Conservation (phyloP, 2,113 vertebrate species). For the Todiramphus saurophagus region DNA sequence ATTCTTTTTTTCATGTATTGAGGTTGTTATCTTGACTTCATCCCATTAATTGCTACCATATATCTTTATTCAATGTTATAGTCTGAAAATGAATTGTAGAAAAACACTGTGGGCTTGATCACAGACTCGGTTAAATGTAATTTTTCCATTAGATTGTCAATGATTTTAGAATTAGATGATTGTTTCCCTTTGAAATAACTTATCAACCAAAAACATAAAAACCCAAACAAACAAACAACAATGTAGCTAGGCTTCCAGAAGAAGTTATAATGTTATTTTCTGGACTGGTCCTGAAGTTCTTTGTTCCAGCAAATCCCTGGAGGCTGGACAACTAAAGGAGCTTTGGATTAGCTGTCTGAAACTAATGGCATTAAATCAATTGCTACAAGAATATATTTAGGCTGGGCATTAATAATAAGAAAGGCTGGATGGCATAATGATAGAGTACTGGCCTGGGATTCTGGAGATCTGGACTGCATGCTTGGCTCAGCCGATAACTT, state of each 20-base stretch:
- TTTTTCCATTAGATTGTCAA: not conserved
- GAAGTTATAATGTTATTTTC: not conserved
- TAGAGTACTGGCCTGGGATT: conserved; percentile 30
- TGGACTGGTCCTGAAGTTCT: not conserved
- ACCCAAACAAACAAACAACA: not conserved
- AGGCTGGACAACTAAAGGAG: conserved; percentile 15
- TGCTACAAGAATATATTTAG: conserved; percentile 51
- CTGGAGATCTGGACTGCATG: not conserved
- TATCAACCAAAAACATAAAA: not conserved
- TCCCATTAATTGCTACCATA: not conserved
- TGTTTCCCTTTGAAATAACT: not conserved
- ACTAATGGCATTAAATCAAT: conserved; percentile 60
- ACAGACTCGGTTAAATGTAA: not conserved
- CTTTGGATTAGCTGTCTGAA: conserved; percentile 48
- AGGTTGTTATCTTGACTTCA: not conserved
- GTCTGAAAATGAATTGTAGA: not conserved
- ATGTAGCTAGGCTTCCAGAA: not conserved
- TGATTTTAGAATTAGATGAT: not conserved
- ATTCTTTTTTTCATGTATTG: not conserved
- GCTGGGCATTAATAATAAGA: conserved; percentile 26
- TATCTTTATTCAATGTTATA: not conserved
- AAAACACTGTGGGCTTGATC: not conserved
- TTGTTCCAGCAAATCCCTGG: conserved; percentile 1
- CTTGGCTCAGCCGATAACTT: conserved; percentile 6
- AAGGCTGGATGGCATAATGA: conserved; percentile 43